These are phyloP conservation scores for Dipodomys ordii DNA, from an alignment of 2,113 vertebrate genomes.

Conservation along the genomic window DNA sequence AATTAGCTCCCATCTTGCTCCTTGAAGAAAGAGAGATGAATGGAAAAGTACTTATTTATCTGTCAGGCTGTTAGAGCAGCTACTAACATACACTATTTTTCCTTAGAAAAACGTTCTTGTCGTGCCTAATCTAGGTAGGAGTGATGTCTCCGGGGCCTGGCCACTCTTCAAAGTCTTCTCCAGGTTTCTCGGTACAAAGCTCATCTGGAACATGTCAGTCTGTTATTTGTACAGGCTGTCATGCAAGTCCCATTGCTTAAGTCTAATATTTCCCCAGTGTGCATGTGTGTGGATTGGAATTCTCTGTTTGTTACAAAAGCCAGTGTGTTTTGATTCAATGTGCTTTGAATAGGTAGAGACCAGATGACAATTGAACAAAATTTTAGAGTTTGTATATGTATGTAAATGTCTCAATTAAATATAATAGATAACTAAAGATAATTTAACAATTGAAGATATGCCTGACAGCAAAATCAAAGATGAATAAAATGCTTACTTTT, in stretches of 20 bases:
- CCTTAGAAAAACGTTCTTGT: neutral
- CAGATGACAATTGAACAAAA: neutral
- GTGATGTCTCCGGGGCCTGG: neutral
- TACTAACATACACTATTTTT: neutral
- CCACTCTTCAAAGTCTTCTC: conserved; percentile 30
- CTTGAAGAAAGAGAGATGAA: neutral
- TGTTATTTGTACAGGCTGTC: conserved; percentile 51
- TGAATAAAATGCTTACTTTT: conserved; percentile 60
- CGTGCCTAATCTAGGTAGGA: neutral
- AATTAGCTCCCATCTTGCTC: neutral
- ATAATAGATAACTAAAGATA: neutral
- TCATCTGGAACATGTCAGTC: conserved; percentile 51
- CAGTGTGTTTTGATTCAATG: neutral
- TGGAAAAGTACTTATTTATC: neutral
- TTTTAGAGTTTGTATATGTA: neutral
- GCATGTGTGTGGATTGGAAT: neutral
- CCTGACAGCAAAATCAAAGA: conserved; percentile 8
- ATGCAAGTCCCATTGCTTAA: neutral
- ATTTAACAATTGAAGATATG: conserved; percentile 1
- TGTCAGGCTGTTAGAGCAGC: neutral
- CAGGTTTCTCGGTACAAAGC: neutral
- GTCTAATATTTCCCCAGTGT: neutral
- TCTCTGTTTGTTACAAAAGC: neutral
- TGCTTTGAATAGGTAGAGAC: neutral
- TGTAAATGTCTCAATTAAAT: neutral